phyloP scores from a whole-genome alignment of 2,113 vertebrate species.

The Oreochromis tanganicae region DNA sequence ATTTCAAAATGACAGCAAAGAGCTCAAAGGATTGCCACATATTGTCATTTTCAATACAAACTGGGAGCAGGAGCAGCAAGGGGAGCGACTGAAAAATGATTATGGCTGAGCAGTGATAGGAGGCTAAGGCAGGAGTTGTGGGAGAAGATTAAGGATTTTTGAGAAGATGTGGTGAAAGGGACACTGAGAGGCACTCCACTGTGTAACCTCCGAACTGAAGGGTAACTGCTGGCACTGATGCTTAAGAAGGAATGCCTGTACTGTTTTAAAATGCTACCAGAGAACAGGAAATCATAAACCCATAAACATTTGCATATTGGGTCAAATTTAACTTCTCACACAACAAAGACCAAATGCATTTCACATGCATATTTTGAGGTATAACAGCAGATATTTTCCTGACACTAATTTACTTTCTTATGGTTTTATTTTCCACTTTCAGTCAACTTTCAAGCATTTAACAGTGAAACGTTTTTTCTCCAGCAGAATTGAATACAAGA shows the following conservation, averaged over 20 bases:
- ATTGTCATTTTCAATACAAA: background rate
- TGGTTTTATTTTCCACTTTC: background rate
- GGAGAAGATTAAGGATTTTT: slow-evolving; percentile 2
- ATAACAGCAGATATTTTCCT: background rate
- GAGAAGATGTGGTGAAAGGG: background rate
- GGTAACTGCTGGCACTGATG: background rate
- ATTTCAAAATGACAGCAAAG: background rate
- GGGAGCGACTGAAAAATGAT: background rate
- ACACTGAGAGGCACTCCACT: background rate
- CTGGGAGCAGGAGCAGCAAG: background rate
- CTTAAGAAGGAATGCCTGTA: background rate
- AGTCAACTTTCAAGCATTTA: background rate
- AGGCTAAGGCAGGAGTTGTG: background rate
- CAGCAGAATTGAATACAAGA: background rate
- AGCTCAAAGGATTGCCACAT: background rate
- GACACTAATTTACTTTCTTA: background rate
- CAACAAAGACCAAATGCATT: background rate
- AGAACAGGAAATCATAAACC: background rate
- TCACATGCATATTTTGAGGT: background rate
- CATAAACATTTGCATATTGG: background rate
- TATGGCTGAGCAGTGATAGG: background rate
- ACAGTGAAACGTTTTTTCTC: background rate
- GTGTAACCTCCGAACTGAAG: background rate
- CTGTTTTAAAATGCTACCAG: background rate
- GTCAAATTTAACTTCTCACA: background rate